phyloP scores from a whole-genome alignment of 1,140 invertebrate species.

The Caenorhabditis latens region DNA sequence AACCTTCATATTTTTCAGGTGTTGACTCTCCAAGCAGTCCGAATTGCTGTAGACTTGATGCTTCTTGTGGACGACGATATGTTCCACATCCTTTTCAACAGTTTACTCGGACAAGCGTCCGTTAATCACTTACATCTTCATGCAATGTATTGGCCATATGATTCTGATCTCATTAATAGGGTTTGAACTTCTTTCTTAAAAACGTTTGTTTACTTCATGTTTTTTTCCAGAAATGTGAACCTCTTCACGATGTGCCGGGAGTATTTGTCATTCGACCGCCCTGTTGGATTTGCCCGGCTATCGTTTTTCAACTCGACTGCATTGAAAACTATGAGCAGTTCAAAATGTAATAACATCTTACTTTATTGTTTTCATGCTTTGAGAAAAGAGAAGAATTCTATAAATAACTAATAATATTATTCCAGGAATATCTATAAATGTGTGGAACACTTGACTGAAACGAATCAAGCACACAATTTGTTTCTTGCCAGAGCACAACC shows the following conservation, averaged over 20 bases:
- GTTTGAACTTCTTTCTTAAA: slow-evolving; percentile 49
- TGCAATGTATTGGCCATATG: slow-evolving; percentile 76
- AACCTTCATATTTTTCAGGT: slow-evolving; percentile 62
- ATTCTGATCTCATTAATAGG: slow-evolving; percentile 72
- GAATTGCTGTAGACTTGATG: slow-evolving; percentile 74
- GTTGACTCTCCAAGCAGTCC: slow-evolving; percentile 68
- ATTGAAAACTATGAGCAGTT: slow-evolving; percentile 70
- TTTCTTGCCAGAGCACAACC: slow-evolving; percentile 73
- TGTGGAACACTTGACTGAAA: slow-evolving; percentile 70
- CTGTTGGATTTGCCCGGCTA: slow-evolving; percentile 73
- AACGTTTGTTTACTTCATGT: not conserved
- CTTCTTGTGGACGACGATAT: slow-evolving; percentile 72
- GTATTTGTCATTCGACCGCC: slow-evolving; percentile 71
- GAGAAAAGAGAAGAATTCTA: not conserved
- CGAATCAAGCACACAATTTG: slow-evolving; percentile 75
- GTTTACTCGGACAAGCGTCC: slow-evolving; percentile 75
- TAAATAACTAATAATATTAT: not conserved
- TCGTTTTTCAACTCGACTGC: slow-evolving; percentile 73
- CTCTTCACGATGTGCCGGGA: slow-evolving; percentile 56
- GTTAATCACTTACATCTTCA: slow-evolving; percentile 78
- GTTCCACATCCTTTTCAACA: slow-evolving; percentile 75
- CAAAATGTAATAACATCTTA: slow-evolving; percentile 63
- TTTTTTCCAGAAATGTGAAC: slow-evolving; percentile 69
- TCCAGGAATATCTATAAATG: slow-evolving; percentile 68
- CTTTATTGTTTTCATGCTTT: not conserved